Evolutionary conservation across 2,797 vertebrate species (phyloP).

Genomic region (Anguilla pacifica): DNA sequence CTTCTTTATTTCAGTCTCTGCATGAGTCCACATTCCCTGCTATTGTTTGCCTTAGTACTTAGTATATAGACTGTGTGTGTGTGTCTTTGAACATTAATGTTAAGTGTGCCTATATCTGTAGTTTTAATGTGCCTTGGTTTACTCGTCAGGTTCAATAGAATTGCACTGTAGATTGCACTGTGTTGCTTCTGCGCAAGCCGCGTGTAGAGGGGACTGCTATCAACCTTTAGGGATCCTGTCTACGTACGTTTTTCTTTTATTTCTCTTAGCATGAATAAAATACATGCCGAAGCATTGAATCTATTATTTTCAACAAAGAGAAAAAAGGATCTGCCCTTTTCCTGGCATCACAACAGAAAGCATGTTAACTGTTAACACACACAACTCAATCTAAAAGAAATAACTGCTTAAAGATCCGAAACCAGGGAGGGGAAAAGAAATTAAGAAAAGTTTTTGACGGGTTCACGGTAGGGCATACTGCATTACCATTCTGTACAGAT

Average conservation of each 20-base stretch:
- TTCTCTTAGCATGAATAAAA: neutral
- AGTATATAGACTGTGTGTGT: neutral
- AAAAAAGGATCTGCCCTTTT: neutral
- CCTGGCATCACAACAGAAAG: neutral
- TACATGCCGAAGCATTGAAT: neutral
- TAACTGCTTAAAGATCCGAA: neutral
- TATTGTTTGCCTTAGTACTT: neutral
- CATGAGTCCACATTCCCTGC: neutral
- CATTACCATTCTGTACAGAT: constrained; percentile 35
- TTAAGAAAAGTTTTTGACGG: neutral
- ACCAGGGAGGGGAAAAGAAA: neutral
- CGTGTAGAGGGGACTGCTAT: neutral
- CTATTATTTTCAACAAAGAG: neutral
- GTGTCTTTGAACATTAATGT: constrained; percentile 42
- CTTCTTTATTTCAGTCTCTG: neutral
- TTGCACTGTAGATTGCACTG: neutral
- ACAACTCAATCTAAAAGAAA: neutral
- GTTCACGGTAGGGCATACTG: constrained; percentile 27
- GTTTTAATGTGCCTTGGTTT: constrained; percentile 35
- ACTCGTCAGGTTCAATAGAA: constrained; percentile 14
- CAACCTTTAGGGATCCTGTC: neutral
- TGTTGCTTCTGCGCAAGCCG: neutral
- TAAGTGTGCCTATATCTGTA: constrained; percentile 24
- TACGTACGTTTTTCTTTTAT: neutral
- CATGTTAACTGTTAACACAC: neutral